Conservation (phyloP, 2,113 vertebrate species). For the Nothoprocta perdicaria region DNA sequence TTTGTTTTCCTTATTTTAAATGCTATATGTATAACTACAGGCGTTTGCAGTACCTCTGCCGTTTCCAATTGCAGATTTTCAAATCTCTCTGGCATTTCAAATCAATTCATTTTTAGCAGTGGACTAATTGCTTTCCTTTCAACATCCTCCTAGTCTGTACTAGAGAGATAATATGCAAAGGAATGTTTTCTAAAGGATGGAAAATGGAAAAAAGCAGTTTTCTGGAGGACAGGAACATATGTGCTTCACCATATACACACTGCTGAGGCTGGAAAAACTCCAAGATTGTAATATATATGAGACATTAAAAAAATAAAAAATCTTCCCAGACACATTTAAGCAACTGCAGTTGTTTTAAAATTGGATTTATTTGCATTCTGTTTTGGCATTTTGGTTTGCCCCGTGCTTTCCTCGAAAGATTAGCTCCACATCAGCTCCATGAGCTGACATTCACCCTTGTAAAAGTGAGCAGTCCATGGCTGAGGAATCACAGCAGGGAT, state of each 20-base stretch:
- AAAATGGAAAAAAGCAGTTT: constrained; percentile 12
- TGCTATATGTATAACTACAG: not conserved
- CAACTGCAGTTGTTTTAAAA: not conserved
- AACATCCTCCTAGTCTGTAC: not conserved
- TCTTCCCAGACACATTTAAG: not conserved
- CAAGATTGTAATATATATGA: not conserved
- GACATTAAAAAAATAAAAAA: not conserved
- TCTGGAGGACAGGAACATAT: not conserved
- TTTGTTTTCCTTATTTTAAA: constrained; percentile 7
- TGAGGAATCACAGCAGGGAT: not conserved
- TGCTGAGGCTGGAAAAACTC: constrained; percentile 18
- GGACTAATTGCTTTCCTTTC: constrained; percentile 33
- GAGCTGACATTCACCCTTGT: not conserved
- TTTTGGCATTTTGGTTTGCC: not conserved
- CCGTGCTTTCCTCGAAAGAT: not conserved
- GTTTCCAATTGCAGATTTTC: constrained; percentile 34
- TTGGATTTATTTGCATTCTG: not conserved
- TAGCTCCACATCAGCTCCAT: not conserved
- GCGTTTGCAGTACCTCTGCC: not conserved
- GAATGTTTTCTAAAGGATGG: not conserved
- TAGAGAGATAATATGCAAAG: constrained; percentile 37
- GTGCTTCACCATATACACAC: not conserved
- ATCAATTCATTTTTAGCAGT: constrained; percentile 42
- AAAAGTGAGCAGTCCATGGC: not conserved
- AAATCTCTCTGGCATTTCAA: constrained; percentile 37